Percentiles rank a stretch among this genome's conserved stretches.
Conservation (phyloP, 2,888 invertebrate species). For the Ectemnius continuus region DNA sequence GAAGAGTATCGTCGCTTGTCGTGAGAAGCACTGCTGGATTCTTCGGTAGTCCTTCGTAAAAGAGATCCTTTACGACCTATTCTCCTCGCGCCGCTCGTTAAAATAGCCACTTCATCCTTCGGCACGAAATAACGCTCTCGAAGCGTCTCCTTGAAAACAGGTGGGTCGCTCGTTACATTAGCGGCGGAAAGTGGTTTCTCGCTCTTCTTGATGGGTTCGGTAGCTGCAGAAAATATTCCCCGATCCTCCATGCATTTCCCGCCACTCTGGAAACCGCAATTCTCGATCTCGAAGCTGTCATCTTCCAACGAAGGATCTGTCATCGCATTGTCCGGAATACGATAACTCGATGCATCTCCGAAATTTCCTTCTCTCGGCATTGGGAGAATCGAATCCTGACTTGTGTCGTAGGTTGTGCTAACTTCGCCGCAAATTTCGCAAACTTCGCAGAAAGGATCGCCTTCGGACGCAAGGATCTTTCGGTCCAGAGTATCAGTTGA, state of each 20-base stretch:
- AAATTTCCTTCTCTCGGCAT: slow-evolving; percentile 14
- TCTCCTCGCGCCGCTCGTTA: slow-evolving; percentile 58
- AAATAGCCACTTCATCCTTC: slow-evolving; percentile 63
- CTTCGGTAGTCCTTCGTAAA: slow-evolving; percentile 52
- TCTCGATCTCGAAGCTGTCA: slow-evolving; percentile 70
- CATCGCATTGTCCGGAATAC: slow-evolving; percentile 48
- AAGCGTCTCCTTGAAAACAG: slow-evolving; percentile 42
- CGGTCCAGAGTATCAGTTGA: slow-evolving; percentile 59
- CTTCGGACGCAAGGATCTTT: slow-evolving; percentile 29
- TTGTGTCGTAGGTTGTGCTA: slow-evolving; percentile 44
- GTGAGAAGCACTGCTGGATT: slow-evolving; percentile 45
- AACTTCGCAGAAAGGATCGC: slow-evolving; percentile 65
- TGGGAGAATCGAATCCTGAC: slow-evolving; percentile 27
- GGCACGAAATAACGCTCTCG: slow-evolving; percentile 60
- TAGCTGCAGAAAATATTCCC: neutral
- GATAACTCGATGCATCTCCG: slow-evolving; percentile 12
- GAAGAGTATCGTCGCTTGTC: slow-evolving; percentile 73
- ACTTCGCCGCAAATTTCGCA: slow-evolving; percentile 75
- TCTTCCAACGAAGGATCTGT: slow-evolving; percentile 52
- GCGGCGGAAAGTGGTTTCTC: slow-evolving; percentile 20
- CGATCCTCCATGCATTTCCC: slow-evolving; percentile 35
- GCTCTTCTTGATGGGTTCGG: slow-evolving; percentile 7
- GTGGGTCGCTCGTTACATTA: slow-evolving; percentile 32
- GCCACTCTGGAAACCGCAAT: slow-evolving; percentile 65
- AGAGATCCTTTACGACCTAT: slow-evolving; percentile 70